Percentiles rank a stretch among this genome's conserved stretches.
Evolutionary conservation across 2,888 invertebrate species (phyloP).

Genomic region (Melinaea marsaeus): DNA sequence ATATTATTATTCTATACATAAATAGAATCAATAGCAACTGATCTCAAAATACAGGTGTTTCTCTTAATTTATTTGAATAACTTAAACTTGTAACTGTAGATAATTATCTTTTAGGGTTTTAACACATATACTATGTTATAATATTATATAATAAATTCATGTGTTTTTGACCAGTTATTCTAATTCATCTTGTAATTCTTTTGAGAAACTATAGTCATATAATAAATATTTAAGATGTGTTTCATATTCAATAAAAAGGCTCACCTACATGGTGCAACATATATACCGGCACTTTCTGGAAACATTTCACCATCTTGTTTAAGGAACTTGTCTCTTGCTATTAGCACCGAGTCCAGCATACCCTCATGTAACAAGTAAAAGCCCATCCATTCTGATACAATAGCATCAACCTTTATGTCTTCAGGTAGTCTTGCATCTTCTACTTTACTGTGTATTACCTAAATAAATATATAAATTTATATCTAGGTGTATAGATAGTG

Average conservation of each 20-base stretch:
- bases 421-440: constrained; percentile 85
- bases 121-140: too few species aligned
- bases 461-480: constrained; percentile 21
- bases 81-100: too few species aligned
- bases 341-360: constrained; percentile 94
- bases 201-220: neutral
- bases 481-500: neutral
- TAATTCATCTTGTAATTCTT: too few species aligned
- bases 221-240: neutral
- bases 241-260: constrained; percentile 33
- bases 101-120: too few species aligned
- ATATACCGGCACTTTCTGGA: constrained; percentile 81
- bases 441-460: constrained; percentile 85
- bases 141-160: too few species aligned
- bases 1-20: neutral
- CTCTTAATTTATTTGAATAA: too few species aligned
- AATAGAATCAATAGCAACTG: too few species aligned
- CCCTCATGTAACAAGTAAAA: constrained; percentile 96
- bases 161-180: too few species aligned
- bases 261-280: constrained; percentile 82
- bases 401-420: constrained; percentile 87
- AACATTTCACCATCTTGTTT: constrained; percentile 85
- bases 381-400: constrained; percentile 99
- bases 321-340: constrained; percentile 88
- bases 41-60: too few species aligned